These are phyloP conservation scores for Caenorhabditis imperialis DNA, from an alignment of 2,888 invertebrate species.

Conservation along the genomic window DNA sequence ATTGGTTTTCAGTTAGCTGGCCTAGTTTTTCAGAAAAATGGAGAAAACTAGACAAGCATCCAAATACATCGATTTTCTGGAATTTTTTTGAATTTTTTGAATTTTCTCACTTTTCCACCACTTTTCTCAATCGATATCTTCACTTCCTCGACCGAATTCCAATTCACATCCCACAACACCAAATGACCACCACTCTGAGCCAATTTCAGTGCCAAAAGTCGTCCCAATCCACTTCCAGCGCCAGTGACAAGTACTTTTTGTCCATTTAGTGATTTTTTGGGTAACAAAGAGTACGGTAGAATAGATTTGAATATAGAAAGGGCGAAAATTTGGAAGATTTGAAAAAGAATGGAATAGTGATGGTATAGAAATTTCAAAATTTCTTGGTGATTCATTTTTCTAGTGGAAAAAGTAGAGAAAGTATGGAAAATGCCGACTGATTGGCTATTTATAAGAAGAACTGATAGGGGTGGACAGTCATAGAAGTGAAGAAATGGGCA, in stretches of 20 bases:
- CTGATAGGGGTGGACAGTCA: too few species aligned
- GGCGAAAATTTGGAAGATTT: slow-evolving; percentile 3
- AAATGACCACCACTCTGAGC: slow-evolving; percentile 82
- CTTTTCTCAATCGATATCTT: slow-evolving; percentile 84
- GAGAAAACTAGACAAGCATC: too few species aligned
- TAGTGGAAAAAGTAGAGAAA: too few species aligned
- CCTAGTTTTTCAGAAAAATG: too few species aligned
- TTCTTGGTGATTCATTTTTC: too few species aligned
- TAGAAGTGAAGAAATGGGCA: too few species aligned
- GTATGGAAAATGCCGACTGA: too few species aligned
- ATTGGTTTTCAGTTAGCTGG: too few species aligned
- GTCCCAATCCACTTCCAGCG: slow-evolving; percentile 89
- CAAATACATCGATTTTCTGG: too few species aligned
- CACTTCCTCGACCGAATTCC: slow-evolving; percentile 80
- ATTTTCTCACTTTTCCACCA: slow-evolving; percentile 84
- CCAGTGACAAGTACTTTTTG: slow-evolving; percentile 90
- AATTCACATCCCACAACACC: slow-evolving; percentile 91
- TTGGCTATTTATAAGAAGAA: too few species aligned
- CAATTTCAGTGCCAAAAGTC: slow-evolving; percentile 79
- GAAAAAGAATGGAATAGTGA: slow-evolving; percentile 8
- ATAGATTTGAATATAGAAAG: slow-evolving; percentile 14
- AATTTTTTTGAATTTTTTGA: too few species aligned
- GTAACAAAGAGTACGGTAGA: slow-evolving; percentile 39
- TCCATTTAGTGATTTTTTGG: slow-evolving; percentile 79
- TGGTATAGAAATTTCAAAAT: too few species aligned